These are phyloP conservation scores for Megaptera novaeangliae DNA, from an alignment of 2,113 vertebrate species.

Conservation along the genomic window DNA sequence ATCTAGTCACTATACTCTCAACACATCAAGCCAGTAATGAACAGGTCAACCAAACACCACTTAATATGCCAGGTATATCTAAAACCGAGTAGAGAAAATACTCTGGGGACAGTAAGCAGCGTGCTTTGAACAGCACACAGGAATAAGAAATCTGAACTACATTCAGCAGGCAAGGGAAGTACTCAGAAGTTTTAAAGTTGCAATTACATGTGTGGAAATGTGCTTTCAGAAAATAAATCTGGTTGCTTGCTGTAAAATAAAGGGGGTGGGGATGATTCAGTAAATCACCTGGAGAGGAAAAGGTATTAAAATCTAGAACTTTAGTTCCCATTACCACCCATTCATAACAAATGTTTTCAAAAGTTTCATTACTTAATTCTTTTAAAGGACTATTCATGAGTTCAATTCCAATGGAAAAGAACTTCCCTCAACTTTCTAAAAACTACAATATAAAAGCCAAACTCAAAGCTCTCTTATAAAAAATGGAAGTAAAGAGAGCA, in stretches of 20 bases:
- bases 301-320: background rate
- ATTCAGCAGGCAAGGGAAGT: background rate
- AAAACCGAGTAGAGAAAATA: background rate
- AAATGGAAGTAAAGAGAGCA: background rate
- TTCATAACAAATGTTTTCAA: background rate
- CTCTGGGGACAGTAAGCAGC: background rate
- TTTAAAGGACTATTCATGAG: background rate
- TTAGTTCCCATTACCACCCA: background rate
- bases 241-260: background rate
- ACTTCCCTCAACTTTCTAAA: background rate
- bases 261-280: background rate
- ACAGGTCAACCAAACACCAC: background rate
- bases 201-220: background rate
- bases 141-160: background rate
- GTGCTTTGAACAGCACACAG: background rate
- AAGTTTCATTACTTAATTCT: background rate
- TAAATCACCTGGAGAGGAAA: background rate
- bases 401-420: background rate
- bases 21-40: background rate
- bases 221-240: conserved; percentile 13
- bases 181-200: background rate
- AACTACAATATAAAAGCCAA: background rate
- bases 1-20: background rate
- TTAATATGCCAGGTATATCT: background rate
- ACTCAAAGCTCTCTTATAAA: background rate